Base-by-base conservation (phyloP, 2,888 invertebrate genomes). In the Idaea straminata region DNA sequence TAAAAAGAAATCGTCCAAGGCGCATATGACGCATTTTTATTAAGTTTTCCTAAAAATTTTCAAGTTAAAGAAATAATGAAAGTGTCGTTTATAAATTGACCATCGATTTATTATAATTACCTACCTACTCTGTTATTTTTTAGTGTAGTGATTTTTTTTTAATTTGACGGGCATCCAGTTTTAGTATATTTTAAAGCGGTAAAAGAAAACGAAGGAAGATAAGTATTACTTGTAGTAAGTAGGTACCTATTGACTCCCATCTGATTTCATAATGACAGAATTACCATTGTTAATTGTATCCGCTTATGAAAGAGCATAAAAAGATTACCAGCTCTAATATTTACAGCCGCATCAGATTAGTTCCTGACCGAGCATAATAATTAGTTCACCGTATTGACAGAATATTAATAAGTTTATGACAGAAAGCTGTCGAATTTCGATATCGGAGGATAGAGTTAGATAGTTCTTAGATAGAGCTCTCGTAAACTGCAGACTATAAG, bases 401-500 rank as follows among this genome's bases (percentile, higher is more conserved):
- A 84, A 84, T 85, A 84, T 79, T 83, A 83, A 87, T 87, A 82
- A 25, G 47, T 79, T 70, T 71, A 72, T 62, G 83, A 81, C 83
- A 83, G 83, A 85, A 84, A 85, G 83, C 77, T 81, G 75, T 82
- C 80, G 80, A 82, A 47, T 83, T 73, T 70, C 71, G 73, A 89
- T 83, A 88, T 82, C 87, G 88, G 87, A 89, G 87, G 85, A 89
- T 78, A 77, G 76, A 70, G 89, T 88, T 88, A 87, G 88, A 88
- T 87, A 86, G 73, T 85, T 87, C 83, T 77, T 77, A 78, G 4
- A 13, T 77, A 78, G 4, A 13, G 10, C 10, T 47, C 7, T 7
- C 4, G 47, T 47, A 47, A 10, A 47, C 47, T 47, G 47, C 0
- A 47, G 0, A 47, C 47, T 47, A 47, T 10, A 13, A 47, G 13